phyloP scores from a whole-genome alignment of 2,888 invertebrate species.

The Hemaris fuciformis region DNA sequence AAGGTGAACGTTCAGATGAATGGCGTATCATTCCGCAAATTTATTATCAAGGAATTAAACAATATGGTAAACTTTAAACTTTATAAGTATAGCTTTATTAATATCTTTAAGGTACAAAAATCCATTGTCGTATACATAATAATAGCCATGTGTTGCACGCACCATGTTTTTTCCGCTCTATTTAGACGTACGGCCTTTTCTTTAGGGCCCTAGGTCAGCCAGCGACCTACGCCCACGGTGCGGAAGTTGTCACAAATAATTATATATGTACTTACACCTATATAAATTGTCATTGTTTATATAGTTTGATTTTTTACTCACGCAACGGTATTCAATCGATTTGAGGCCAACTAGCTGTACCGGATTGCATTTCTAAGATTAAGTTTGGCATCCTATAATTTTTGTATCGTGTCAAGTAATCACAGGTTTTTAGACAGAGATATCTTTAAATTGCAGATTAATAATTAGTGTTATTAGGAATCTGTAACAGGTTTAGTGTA shows the following conservation, averaged over 20 bases:
- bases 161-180: slow-evolving; percentile 3
- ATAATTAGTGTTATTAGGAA: neutral
- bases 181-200: slow-evolving; percentile 26
- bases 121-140: neutral
- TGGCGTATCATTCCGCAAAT: neutral
- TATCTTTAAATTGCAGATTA: neutral
- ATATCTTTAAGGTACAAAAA: neutral
- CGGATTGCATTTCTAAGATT: neutral
- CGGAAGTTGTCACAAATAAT: slow-evolving; percentile 29
- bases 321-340: neutral
- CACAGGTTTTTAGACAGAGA: neutral
- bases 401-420: neutral
- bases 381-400: neutral
- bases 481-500: neutral
- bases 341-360: slow-evolving; percentile 11
- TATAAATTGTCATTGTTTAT: slow-evolving; percentile 12
- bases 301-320: neutral
- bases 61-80: neutral
- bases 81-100: neutral
- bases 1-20: slow-evolving; percentile 1
- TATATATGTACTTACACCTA: slow-evolving; percentile 22
- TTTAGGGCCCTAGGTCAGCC: slow-evolving; percentile 33
- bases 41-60: neutral
- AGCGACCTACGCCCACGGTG: slow-evolving; percentile 27
- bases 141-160: neutral